These are phyloP conservation scores for Steromphala cineraria DNA, from an alignment of 2,888 invertebrate genomes.

Conservation along the genomic window DNA sequence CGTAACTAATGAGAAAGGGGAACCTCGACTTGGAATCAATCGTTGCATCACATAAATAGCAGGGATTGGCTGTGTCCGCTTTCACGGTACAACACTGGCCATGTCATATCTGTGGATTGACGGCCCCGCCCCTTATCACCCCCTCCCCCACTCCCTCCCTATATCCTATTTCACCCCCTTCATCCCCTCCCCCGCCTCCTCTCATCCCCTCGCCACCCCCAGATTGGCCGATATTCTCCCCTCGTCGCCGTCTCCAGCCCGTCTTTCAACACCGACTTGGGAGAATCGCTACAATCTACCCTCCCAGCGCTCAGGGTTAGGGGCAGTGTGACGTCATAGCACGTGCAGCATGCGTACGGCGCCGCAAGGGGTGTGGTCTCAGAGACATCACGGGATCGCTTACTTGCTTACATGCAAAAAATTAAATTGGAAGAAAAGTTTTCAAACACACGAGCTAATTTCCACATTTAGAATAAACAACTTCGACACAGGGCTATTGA, in stretches of 20 bases:
- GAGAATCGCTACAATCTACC: background rate
- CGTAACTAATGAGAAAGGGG: background rate
- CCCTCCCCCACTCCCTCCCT: background rate
- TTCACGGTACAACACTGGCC: background rate
- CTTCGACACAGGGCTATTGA: background rate
- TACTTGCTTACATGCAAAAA: constrained; percentile 10
- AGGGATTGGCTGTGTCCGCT: background rate
- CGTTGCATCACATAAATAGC: background rate
- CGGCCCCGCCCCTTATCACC: background rate
- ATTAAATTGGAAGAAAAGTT: constrained; percentile 16
- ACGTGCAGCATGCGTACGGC: constrained; percentile 1
- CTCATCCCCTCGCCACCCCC: background rate
- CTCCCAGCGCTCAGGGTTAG: background rate
- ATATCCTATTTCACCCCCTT: no score
- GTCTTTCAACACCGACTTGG: background rate
- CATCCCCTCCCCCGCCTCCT: background rate
- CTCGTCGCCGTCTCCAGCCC: background rate
- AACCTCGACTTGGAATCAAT: background rate
- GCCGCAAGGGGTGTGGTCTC: constrained; percentile 1
- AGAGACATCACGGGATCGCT: constrained; percentile 5
- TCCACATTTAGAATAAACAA: background rate
- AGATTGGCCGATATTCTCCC: constrained; percentile 1
- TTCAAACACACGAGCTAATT: constrained; percentile 12
- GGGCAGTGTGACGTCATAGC: constrained; percentile 2
- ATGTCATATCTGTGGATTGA: background rate